These are phyloP conservation scores for Trichopoda pennipes DNA, from an alignment of 2,888 invertebrate genomes.

Conservation along the genomic window DNA sequence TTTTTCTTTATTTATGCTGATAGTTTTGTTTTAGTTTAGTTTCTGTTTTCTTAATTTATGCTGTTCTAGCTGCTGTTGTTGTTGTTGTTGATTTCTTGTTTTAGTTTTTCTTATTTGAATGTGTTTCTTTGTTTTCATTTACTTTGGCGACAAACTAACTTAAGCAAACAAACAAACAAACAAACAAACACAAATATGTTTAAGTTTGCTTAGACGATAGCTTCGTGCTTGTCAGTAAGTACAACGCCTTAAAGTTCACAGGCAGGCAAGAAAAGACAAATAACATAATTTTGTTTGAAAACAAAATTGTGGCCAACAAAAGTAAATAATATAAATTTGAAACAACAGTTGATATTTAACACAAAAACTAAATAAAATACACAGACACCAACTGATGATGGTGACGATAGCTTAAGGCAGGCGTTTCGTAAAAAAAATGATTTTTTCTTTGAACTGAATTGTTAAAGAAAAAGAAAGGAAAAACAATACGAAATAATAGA, in stretches of 20 bases:
- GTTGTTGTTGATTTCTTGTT: background rate
- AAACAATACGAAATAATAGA: background rate
- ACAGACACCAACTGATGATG: slow-evolving; percentile 27
- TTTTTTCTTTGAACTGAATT: slow-evolving; percentile 9
- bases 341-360: slow-evolving; percentile 52
- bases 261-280: slow-evolving; percentile 8
- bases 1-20: background rate
- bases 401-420: slow-evolving; percentile 35
- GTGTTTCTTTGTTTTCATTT: slow-evolving; percentile 25
- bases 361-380: slow-evolving; percentile 29
- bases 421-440: slow-evolving; percentile 35
- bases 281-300: slow-evolving; percentile 49
- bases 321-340: slow-evolving; percentile 40
- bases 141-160: slow-evolving; percentile 51
- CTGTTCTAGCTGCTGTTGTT: background rate
- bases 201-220: slow-evolving; percentile 10
- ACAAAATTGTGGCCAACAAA: slow-evolving; percentile 47
- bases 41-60: slow-evolving; percentile 13
- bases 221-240: slow-evolving; percentile 1
- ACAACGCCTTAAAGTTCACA: background rate
- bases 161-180: slow-evolving; percentile 25
- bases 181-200: slow-evolving; percentile 28
- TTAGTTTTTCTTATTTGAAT: slow-evolving; percentile 34
- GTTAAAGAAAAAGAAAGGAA: background rate
- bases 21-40: background rate